phyloP scores from a whole-genome alignment of 2,888 invertebrate species.

The Eupeodes latifasciatus region DNA sequence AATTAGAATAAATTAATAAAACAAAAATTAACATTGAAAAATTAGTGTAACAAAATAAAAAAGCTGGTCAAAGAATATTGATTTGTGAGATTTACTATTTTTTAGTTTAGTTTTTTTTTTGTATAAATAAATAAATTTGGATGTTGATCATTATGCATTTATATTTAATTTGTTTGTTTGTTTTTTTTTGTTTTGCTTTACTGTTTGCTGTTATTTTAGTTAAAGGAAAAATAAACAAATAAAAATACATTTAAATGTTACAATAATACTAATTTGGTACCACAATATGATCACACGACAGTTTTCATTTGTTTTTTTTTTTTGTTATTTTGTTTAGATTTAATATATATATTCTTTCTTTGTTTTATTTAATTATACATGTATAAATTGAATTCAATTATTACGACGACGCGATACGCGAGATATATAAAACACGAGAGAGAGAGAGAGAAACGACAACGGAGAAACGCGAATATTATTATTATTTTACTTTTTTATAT shows the following conservation, averaged over 20 bases:
- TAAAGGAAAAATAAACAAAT: constrained; percentile 31
- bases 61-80: constrained; percentile 14
- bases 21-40: constrained; percentile 53
- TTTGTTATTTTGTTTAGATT: constrained; percentile 3
- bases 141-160: constrained; percentile 18
- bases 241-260: constrained; percentile 57
- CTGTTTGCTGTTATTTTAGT: constrained; percentile 12
- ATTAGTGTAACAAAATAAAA: constrained; percentile 32
- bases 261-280: constrained; percentile 76
- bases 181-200: constrained; percentile 26
- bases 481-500: constrained; percentile 17
- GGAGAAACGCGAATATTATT: constrained; percentile 49
- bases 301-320: constrained; percentile 61
- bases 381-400: constrained; percentile 53
- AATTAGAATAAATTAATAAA: constrained; percentile 74
- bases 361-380: constrained; percentile 25
- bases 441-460: constrained; percentile 52
- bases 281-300: constrained; percentile 73
- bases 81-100: constrained; percentile 60
- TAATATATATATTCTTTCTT: constrained; percentile 17
- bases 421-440: constrained; percentile 62
- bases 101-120: neutral
- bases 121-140: constrained; percentile 26
- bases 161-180: constrained; percentile 12
- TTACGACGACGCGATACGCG: constrained; percentile 67